Conservation (phyloP, 2,113 vertebrate species). For the Cyprinodon tularosa region DNA sequence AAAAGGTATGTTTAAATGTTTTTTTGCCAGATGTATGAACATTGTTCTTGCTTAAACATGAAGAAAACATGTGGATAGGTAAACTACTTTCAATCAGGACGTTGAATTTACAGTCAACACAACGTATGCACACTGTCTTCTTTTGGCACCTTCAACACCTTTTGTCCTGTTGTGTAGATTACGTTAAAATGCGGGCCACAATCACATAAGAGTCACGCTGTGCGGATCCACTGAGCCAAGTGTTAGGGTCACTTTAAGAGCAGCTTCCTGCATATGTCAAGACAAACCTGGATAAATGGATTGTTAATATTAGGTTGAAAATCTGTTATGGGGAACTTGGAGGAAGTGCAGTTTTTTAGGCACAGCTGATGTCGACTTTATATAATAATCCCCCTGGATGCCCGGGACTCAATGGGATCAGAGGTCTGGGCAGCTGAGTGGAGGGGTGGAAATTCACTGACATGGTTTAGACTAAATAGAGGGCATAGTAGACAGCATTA, state of each 20-base stretch:
- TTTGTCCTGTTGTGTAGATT: conserved; percentile 27
- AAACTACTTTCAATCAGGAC: conserved; percentile 28
- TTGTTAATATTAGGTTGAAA: conserved; percentile 38
- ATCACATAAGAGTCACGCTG: conserved; percentile 31
- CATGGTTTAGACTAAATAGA: conserved; percentile 48
- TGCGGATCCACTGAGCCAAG: conserved; percentile 19
- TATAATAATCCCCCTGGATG: conserved; percentile 41
- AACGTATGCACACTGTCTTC: conserved; percentile 29
- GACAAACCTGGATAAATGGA: conserved; percentile 52
- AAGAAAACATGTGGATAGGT: conserved; percentile 32
- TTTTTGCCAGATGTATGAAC: conserved; percentile 37
- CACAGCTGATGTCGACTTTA: conserved; percentile 50
- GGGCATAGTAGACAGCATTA: conserved; percentile 48
- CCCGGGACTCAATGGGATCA: conserved; percentile 40
- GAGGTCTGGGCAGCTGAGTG: conserved; percentile 30
- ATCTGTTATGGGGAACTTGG: conserved; percentile 29
- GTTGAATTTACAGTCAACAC: conserved; percentile 67
- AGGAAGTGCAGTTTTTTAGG: conserved; percentile 55
- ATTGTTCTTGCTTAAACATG: conserved; percentile 59
- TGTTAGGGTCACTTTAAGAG: conserved; percentile 13
- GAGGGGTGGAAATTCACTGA: conserved; percentile 69
- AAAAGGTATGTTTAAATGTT: conserved; percentile 85
- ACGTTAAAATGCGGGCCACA: conserved; percentile 57
- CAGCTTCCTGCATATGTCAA: conserved; percentile 29
- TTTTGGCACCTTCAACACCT: conserved; percentile 37